Base-by-base conservation (phyloP, 1,140 invertebrate species). In the Belonocnema kinseyi region DNA sequence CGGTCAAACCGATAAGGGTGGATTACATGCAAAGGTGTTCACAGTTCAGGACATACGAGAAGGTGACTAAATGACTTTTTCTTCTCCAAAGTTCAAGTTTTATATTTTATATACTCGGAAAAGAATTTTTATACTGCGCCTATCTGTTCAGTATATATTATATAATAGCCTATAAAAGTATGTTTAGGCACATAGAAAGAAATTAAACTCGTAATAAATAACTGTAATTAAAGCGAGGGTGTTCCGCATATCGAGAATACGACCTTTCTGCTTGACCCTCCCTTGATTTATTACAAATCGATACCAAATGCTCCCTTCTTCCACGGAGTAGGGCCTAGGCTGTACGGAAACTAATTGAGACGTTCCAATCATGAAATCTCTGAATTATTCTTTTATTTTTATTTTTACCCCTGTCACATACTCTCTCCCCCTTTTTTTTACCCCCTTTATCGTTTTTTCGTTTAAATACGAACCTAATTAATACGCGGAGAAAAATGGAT, bases 281-380 rank as follows among this genome's bases (percentile, higher is more conserved):
- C 61, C 61, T 66, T 33, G 16, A 66, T 66, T 66, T 66, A 66
- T 66, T 66, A 33, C 33, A 66, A 66, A 66, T 66, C 61, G 21
- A 66, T 66, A 40, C 5, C 61, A 66, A 66, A 40, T 33, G 21
- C 16, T 33, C 26, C 26, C 16, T 46, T 14, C 16, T 13, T 16
- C 26, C n/a, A 66, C 33, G 61, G 61, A 33, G n/a, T n/a, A n/a
- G n/a, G n/a, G n/a, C n/a, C 61, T 40, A 66, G 13, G 13, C 16
- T 40, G 16, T 4, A 13, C 16, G 21, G 40, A 61, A 66, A 66
- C 40, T 66, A 26, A 33, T 46, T 46, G 61, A 40, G 40, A 66
- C 40, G 33, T 40, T 33, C 1, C 21, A 8, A 5, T 66, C 12
- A n/a, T 66, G 33, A 66, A 66, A 66, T 3, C 61, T 46, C 8